phyloP scores from a whole-genome alignment of 1,140 invertebrate species.

The Aphelinus certus region DNA sequence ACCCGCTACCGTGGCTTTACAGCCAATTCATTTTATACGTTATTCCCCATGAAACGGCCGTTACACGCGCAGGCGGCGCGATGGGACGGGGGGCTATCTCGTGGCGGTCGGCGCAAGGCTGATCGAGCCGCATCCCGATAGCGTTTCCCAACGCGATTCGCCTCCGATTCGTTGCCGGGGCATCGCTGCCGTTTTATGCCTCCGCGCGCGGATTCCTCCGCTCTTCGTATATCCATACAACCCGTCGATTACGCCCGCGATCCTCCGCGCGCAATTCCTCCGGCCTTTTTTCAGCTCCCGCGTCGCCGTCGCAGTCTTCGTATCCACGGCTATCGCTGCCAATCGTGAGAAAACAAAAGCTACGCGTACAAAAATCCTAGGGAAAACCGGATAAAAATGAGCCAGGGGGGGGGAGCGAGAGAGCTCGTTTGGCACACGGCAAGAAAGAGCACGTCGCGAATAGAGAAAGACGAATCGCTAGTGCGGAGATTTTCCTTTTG shows the following conservation, averaged over 20 bases:
- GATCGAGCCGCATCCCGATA: constrained; percentile 1
- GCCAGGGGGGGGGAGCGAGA: neutral
- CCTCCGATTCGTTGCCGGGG: constrained; percentile 3
- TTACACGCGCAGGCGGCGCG: constrained; percentile 40
- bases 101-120: neutral
- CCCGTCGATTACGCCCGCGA: too few species aligned
- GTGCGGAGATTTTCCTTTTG: neutral
- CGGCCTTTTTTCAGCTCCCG: too few species aligned
- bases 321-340: too few species aligned
- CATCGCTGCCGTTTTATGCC: neutral
- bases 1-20: constrained; percentile 49
- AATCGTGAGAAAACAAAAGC: too few species aligned
- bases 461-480: constrained; percentile 35
- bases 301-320: too few species aligned
- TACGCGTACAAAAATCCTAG: neutral
- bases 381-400: constrained; percentile 19
- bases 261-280: too few species aligned
- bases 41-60: constrained; percentile 51
- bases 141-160: neutral
- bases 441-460: constrained; percentile 17
- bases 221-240: neutral
- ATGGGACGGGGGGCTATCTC: neutral
- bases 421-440: neutral
- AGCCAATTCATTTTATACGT: constrained; percentile 58
- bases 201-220: neutral